Base-by-base conservation (phyloP, 1,140 invertebrate species). In the Caenorhabditis inopinata region DNA sequence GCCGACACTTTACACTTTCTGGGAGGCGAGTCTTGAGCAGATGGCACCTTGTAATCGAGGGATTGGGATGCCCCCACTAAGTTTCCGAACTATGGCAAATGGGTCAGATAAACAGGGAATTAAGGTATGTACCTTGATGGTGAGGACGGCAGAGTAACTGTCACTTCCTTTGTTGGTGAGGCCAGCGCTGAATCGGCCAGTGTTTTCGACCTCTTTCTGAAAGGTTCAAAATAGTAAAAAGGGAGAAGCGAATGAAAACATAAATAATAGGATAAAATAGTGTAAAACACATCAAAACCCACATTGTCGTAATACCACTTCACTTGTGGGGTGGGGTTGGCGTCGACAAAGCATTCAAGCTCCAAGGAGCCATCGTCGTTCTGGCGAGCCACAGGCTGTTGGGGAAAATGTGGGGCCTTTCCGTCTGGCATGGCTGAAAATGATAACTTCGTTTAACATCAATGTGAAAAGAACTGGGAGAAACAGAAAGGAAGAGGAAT, bases 311-410 rank as follows among this genome's bases (percentile, higher is more conserved):
- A 87, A 90, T 92, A 97, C 96, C 96, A 97, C 5, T 93, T 94
- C 84, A 97, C 96, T 87, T 97, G 95, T 77, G 96, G 96, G 53
- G 94, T 92, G 21, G 96, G 96, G 90, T 96, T 93, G 48, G 95
- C 95, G 91, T 97, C 95, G 89, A 97, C 90, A 85, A 96, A 91
- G 90, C 96, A 97, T 90, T 97, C 95, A 93, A 98, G 95, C 84
- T 97, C 93, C 82, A 97, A 91, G 16, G 85, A 87, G 16, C 87
- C 87, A 89, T 96, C 95, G 47, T 95, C 95, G 83, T 96, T 94
- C 91, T 97, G 96, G 84, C 94, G 92, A 84, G 97, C 97, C 32
- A 95, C 96, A 76, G 96, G 96, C 90, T 97, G 97, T 91, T 96
- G 96, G 49, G 96, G 95, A 90, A 98, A 98, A 85, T 95, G 92